Percentiles rank a stretch among this genome's conserved stretches.
Conservation (phyloP, 1,140 invertebrate species). For the Triops cancriformis region DNA sequence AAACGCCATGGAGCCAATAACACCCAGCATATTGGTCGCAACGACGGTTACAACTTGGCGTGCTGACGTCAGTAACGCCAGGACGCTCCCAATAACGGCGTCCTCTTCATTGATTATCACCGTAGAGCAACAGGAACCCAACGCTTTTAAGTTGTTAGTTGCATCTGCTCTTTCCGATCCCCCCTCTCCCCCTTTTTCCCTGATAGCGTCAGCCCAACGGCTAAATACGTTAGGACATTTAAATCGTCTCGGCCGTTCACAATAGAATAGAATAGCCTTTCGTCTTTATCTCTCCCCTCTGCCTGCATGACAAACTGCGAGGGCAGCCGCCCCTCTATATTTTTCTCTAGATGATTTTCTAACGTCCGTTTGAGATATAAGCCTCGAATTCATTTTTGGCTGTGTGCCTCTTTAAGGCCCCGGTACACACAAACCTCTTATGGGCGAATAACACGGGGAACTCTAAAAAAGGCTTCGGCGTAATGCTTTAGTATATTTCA, state of each 20-base stretch:
- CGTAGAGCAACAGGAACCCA: neutral
- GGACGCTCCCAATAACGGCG: conserved; percentile 1
- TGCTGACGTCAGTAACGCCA: neutral
- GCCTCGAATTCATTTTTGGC: neutral
- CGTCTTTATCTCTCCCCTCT: neutral
- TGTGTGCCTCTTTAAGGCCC: neutral
- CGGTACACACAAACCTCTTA: too few species aligned
- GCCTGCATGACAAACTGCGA: neutral
- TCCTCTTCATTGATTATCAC: conserved; percentile 14
- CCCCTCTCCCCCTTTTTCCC: neutral
- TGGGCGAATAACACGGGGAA: too few species aligned
- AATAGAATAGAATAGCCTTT: neutral
- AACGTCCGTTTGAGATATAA: neutral
- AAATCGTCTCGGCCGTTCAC: neutral
- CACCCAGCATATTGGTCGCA: neutral
- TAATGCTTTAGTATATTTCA: too few species aligned
- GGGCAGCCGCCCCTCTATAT: neutral
- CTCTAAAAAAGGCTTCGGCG: too few species aligned
- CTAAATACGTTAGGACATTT: conserved; percentile 14
- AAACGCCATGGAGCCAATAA: neutral
- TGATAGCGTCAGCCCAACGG: conserved; percentile 12
- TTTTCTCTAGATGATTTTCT: neutral
- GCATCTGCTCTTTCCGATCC: neutral
- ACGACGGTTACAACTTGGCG: neutral
- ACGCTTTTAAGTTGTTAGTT: conserved; percentile 6